Conservation (phyloP, 2,888 invertebrate species). For the Leucophenga maculata region DNA sequence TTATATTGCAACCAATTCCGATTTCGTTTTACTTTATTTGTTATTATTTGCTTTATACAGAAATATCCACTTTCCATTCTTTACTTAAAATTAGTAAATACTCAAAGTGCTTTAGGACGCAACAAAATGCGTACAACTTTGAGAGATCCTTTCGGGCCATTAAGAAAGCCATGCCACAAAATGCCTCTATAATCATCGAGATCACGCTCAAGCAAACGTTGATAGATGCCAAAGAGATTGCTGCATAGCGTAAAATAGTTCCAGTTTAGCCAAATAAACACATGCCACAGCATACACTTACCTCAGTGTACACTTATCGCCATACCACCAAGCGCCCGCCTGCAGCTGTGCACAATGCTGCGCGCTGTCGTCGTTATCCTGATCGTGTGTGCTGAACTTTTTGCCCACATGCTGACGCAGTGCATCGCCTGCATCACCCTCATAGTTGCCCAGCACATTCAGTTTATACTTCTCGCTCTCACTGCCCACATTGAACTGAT, state of each 20-base stretch:
- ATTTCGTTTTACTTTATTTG: too few relatives aligned
- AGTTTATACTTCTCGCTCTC: conserved; percentile 50
- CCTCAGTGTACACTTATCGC: conserved; percentile 47
- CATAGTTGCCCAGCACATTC: conserved; percentile 46
- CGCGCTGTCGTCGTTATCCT: conserved; percentile 43
- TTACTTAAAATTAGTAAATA: too few relatives aligned
- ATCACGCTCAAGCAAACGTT: conserved; percentile 48
- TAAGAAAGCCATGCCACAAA: conserved; percentile 52
- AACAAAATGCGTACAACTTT: conserved; percentile 48
- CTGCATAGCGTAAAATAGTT: conserved; percentile 27
- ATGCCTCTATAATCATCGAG: conserved; percentile 50
- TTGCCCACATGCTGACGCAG: conserved; percentile 48
- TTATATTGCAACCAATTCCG: too few relatives aligned
- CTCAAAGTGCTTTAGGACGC: conserved; percentile 40
- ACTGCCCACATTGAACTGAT: conserved; percentile 50
- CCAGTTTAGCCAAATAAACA: neutral
- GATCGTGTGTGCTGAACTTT: conserved; percentile 51
- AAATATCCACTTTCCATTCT: too few relatives aligned
- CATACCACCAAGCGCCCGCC: conserved; percentile 53
- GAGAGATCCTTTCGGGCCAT: conserved; percentile 55
- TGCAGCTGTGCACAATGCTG: conserved; percentile 43
- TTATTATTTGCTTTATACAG: neutral
- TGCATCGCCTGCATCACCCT: conserved; percentile 51
- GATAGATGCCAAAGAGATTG: conserved; percentile 54
- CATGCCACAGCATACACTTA: conserved; percentile 21